Evolutionary conservation across 2,797 vertebrate species (phyloP), one percentile per base, ranked within the genome.

Genomic region (Sparidentex hasta): DNA sequence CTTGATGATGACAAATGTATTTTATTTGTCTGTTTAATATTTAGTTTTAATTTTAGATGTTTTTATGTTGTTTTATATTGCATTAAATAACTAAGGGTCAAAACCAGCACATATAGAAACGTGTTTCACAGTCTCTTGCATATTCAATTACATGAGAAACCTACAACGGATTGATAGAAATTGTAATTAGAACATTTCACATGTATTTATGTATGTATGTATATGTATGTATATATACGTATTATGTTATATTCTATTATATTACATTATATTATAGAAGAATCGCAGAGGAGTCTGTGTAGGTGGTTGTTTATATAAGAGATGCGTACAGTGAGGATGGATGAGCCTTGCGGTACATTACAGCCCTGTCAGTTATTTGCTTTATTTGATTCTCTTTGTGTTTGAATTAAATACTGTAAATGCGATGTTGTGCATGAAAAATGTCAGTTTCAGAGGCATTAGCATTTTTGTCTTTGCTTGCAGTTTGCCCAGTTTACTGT

Each of bases 291-390:
- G 55, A 68, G 55, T 67, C 9, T 76, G 80, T 72, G 82, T 81
- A 68, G 86, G 82, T 81, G 76, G 81, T 7, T 82, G 64, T 81
- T 83, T 88, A 72, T 52, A 79, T 81, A 80, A 77, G 63, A 72
- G 63, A 81, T 73, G 46, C 18, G 11, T 54, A 65, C 52, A 64
- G 55, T 56, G 64, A 73, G 56, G 54, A 85, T 72, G 59, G 51
- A 88, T 80, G 68, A 80, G 68, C 57, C 58, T 68, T 55, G 18
- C 48, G n/a, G n/a, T 8, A 33, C 7, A 33, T 33, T 33, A 33
- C 33, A 33, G 29, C 29, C 29, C 29, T 33, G 29, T 33, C 29
- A 33, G 7, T 33, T 33, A 7, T 33, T 33, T 7, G 29, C 29
- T 33, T 33, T 1, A 33, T 33, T 33, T 33, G 29, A 7, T 33